A percentile compares a stretch with the other conserved stretches of the same genome.
phyloP scores from a whole-genome alignment of 2,888 invertebrate species.

The Sussaba pulchella region DNA sequence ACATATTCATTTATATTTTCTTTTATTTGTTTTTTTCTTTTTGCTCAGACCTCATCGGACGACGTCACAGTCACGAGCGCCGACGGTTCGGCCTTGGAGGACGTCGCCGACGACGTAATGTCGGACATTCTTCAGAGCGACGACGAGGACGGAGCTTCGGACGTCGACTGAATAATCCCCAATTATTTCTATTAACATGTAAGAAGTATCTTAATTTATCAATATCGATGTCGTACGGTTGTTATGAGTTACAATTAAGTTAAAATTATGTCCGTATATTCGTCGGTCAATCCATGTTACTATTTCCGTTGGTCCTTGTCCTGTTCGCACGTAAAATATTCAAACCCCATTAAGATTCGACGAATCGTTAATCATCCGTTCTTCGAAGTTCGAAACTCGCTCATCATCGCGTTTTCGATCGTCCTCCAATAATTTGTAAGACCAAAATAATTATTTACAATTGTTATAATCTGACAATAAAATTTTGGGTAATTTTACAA shows the following conservation, averaged over 20 bases:
- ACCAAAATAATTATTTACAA: too few species aligned
- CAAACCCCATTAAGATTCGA: too few species aligned
- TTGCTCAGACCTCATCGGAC: slow-evolving; percentile 64
- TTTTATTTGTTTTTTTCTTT: slow-evolving; percentile 29
- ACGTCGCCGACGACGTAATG: slow-evolving; percentile 65
- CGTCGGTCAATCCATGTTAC: not conserved
- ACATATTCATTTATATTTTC: too few species aligned
- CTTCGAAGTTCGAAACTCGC: too few species aligned
- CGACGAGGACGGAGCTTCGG: slow-evolving; percentile 64
- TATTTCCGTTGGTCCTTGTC: too few species aligned
- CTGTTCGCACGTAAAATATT: too few species aligned
- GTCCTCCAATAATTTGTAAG: too few species aligned
- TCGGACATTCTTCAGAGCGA: slow-evolving; percentile 75
- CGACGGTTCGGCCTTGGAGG: slow-evolving; percentile 52
- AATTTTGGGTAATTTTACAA: not conserved
- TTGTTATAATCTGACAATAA: too few species aligned
- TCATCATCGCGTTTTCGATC: too few species aligned
- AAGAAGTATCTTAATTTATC: not conserved
- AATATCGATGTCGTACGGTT: not conserved
- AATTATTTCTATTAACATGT: not conserved
- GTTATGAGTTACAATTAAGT: not conserved
- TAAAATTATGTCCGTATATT: not conserved
- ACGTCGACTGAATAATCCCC: too few species aligned
- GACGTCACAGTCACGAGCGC: slow-evolving; percentile 50
- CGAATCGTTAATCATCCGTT: too few species aligned